Evolutionary conservation across 2,113 vertebrate genomes (phyloP).

Genomic region (Sinocyclocheilus rhinocerous): DNA sequence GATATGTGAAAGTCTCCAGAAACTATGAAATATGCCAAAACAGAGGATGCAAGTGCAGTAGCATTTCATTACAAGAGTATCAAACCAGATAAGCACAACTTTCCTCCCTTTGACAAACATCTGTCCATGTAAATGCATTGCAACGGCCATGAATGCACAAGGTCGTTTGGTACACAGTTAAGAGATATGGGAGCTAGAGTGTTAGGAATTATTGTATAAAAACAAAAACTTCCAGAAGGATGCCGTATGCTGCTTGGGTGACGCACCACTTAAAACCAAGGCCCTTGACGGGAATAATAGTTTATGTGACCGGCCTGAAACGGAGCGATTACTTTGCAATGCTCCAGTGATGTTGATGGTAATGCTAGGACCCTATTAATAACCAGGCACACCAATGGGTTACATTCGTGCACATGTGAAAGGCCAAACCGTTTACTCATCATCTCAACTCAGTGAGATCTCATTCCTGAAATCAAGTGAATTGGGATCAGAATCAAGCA

Average conservation of each 20-base stretch:
- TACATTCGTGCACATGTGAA: constrained; percentile 45
- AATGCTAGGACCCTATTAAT: constrained; percentile 49
- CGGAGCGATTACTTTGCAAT: constrained; percentile 1
- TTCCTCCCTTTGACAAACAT: background rate
- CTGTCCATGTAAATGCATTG: background rate
- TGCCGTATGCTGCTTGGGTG: background rate
- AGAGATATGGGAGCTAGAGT: background rate
- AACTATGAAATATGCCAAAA: background rate
- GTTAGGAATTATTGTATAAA: background rate
- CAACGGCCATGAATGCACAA: background rate
- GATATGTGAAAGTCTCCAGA: background rate
- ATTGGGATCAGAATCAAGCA: background rate
- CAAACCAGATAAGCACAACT: background rate
- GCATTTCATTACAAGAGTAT: background rate
- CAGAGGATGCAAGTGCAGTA: background rate
- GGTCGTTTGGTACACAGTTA: background rate
- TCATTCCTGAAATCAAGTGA: background rate
- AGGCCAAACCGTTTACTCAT: constrained; percentile 28
- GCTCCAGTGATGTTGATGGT: background rate
- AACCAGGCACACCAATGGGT: constrained; percentile 53
- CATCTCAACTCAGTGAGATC: constrained; percentile 22
- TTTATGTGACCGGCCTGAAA: background rate
- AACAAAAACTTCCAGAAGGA: background rate
- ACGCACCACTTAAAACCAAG: background rate
- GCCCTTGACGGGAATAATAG: background rate